Conservation (phyloP, 2,797 vertebrate genomes). For the Phylloscopus collybita region DNA sequence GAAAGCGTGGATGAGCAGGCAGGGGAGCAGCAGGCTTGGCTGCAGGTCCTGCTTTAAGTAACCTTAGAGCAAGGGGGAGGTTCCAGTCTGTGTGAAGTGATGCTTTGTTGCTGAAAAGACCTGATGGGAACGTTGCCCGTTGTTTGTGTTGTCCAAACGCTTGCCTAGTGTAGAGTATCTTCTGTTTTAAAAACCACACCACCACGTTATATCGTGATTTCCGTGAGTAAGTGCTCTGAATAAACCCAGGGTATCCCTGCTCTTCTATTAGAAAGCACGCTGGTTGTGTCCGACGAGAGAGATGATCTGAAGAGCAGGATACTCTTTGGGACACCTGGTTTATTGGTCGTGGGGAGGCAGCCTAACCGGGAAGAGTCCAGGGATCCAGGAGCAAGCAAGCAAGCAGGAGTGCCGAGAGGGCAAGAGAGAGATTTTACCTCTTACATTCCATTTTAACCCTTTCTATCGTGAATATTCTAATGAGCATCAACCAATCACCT, state of each 20-base stretch:
- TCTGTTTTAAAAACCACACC: background rate
- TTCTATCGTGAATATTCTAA: too few relatives aligned
- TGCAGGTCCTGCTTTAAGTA: background rate
- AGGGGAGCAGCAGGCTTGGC: background rate
- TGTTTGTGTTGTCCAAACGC: background rate
- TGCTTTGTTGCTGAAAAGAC: background rate
- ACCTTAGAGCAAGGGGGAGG: background rate
- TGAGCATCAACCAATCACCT: too few relatives aligned
- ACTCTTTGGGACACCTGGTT: too few relatives aligned
- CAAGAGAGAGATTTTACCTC: too few relatives aligned
- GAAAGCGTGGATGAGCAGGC: background rate
- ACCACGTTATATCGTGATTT: fast-evolving
- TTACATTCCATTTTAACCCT: too few relatives aligned
- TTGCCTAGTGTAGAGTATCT: background rate
- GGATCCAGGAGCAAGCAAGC: too few relatives aligned
- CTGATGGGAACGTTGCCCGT: fast-evolving
- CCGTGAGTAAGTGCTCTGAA: background rate
- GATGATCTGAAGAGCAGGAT: too few relatives aligned
- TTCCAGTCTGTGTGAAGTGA: background rate
- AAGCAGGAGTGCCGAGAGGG: too few relatives aligned
- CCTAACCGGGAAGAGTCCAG: too few relatives aligned
- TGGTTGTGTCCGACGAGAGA: too few relatives aligned
- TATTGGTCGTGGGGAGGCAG: too few relatives aligned
- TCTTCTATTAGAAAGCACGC: background rate
- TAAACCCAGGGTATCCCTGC: background rate